Evolutionary conservation across 2,888 invertebrate species (phyloP).

Genomic region (Drosophila mettleri): DNA sequence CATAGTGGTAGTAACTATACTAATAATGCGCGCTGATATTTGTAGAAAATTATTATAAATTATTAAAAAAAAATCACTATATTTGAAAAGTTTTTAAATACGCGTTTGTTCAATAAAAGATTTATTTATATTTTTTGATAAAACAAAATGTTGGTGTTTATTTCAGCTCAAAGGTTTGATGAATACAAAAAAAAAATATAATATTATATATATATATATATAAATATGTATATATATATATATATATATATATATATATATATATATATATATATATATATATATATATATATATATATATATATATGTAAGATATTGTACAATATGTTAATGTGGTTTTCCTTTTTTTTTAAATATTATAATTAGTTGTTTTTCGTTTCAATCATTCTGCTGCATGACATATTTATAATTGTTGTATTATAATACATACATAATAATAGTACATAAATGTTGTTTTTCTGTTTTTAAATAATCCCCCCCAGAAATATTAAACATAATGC

Average conservation of each 20-base stretch:
- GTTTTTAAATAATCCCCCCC: conserved; percentile 16
- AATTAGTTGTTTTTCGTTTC: conserved; percentile 25
- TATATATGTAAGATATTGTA: conserved; percentile 62
- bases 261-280: conserved; percentile 33
- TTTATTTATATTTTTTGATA: conserved; percentile 40
- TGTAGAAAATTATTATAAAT: background rate
- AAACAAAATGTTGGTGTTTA: conserved; percentile 73
- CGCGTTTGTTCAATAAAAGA: background rate
- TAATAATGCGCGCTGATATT: background rate
- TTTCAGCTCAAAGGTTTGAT: conserved; percentile 69
- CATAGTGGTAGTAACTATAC: background rate
- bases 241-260: conserved; percentile 39
- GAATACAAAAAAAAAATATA: conserved; percentile 57
- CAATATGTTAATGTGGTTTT: conserved; percentile 65
- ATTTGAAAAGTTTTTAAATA: background rate
- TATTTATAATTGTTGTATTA: conserved; percentile 34
- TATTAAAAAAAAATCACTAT: no score
- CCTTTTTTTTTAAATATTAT: conserved; percentile 16
- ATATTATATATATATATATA: conserved; percentile 47
- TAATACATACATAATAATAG: conserved; percentile 52
- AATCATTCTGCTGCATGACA: conserved; percentile 41
- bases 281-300: conserved; percentile 41
- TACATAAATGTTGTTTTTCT: conserved; percentile 45
- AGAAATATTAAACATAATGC: conserved; percentile 46
- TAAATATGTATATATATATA: conserved; percentile 47